These are phyloP conservation scores for Norana najaformis DNA, from an alignment of 2,888 invertebrate species.

Conservation along the genomic window DNA sequence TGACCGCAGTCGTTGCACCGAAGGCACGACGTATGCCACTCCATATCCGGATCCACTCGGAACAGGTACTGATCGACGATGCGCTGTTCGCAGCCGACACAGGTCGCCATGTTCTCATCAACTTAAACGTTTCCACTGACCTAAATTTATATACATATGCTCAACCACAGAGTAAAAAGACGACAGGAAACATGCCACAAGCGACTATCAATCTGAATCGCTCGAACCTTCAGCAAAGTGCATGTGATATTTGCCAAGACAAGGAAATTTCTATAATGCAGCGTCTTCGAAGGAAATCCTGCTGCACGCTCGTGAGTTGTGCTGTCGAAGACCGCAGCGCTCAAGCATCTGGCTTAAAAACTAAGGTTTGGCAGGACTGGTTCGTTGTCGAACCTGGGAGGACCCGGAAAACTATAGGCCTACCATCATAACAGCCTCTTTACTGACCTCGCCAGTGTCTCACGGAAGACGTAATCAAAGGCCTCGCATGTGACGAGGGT, in stretches of 20 bases:
- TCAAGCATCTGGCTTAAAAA: too few species aligned
- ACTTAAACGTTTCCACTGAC: background rate
- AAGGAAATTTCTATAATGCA: too few species aligned
- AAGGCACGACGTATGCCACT: conserved; percentile 31
- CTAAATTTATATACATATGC: too few species aligned
- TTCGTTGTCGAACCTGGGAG: background rate
- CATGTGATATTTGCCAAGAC: too few species aligned
- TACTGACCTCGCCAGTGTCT: too few species aligned
- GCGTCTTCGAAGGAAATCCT: too few species aligned
- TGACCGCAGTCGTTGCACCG: conserved; percentile 30
- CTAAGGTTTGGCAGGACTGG: background rate
- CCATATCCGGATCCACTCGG: conserved; percentile 32
- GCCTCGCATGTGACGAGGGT: background rate
- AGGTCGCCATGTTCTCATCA: background rate
- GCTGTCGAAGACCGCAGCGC: too few species aligned
- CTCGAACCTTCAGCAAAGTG: too few species aligned
- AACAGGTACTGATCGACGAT: conserved; percentile 34
- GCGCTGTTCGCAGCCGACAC: conserved; percentile 25
- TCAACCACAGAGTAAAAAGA: background rate
- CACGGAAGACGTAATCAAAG: too few species aligned
- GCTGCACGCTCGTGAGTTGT: too few species aligned
- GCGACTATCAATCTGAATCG: background rate
- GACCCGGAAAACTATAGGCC: background rate
- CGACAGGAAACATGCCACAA: background rate
- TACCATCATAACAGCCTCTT: too few species aligned